Percentiles rank a stretch among this genome's conserved stretches.
These are phyloP conservation scores for Noctuana brunneofusca DNA, from an alignment of 2,888 invertebrate species.

Conservation along the genomic window DNA sequence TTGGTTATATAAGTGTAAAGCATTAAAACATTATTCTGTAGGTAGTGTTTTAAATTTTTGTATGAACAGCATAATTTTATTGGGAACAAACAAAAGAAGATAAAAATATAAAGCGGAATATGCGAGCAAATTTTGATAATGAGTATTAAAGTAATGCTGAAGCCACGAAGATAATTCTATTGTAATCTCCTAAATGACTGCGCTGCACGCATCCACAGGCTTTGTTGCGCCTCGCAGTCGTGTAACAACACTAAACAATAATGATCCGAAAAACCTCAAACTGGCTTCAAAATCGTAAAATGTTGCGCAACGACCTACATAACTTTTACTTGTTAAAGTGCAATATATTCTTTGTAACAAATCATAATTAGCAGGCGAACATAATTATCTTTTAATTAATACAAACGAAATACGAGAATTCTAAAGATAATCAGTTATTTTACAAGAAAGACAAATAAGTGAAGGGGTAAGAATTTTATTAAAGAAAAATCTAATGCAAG, in stretches of 20 bases:
- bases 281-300: conserved; percentile 20
- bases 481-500: background rate
- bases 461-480: background rate
- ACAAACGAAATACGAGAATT: conserved; percentile 13
- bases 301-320: conserved; percentile 28
- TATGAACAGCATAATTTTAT: too few relatives aligned
- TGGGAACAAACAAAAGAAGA: too few relatives aligned
- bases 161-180: too few relatives aligned
- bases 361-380: conserved; percentile 26
- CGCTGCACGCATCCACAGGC: conserved; percentile 18
- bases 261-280: conserved; percentile 28
- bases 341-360: conserved; percentile 19
- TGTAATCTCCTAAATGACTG: conserved; percentile 13
- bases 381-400: conserved; percentile 25
- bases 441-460: background rate
- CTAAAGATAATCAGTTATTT: background rate
- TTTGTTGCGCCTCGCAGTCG: background rate
- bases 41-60: too few relatives aligned
- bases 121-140: too few relatives aligned
- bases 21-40: too few relatives aligned
- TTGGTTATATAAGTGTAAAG: too few relatives aligned
- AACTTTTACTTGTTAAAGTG: conserved; percentile 27
- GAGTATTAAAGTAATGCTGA: too few relatives aligned
- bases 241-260: conserved; percentile 10
- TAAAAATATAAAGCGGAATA: too few relatives aligned